Conservation (phyloP, 2,113 vertebrate genomes). For the Numenius arquata region DNA sequence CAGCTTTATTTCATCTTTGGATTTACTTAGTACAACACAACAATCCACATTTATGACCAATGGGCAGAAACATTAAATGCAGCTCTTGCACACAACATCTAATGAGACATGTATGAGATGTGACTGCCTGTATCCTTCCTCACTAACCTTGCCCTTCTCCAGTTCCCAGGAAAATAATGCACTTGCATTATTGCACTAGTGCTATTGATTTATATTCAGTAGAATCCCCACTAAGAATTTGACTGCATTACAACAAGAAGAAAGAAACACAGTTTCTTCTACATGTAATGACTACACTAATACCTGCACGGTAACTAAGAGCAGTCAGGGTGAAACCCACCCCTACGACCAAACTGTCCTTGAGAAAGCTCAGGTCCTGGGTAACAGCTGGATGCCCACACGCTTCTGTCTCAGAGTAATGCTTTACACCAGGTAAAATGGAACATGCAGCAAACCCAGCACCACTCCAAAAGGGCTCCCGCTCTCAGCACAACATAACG, state of each 20-base stretch:
- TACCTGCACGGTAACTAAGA: neutral
- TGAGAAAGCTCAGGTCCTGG: neutral
- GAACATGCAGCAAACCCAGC: neutral
- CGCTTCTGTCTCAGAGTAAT: neutral
- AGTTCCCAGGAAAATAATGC: neutral
- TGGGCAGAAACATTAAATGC: neutral
- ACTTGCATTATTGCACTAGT: neutral
- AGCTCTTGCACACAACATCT: neutral
- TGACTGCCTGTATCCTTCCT: neutral
- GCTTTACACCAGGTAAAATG: neutral
- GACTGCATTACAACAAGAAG: neutral
- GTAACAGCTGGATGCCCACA: neutral
- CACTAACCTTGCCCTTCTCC: neutral
- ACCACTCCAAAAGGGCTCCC: neutral
- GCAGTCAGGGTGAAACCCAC: neutral
- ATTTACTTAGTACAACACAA: neutral
- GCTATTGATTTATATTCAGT: neutral
- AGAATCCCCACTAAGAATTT: neutral
- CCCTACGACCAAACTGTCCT: neutral
- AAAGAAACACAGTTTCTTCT: neutral
- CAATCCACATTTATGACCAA: neutral
- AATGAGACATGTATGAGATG: neutral
- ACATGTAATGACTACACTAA: neutral
- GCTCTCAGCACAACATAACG: fast-evolving
- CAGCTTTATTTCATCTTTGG: neutral